Conservation (phyloP, 2,797 vertebrate genomes). For the Micromesistius poutassou region DNA sequence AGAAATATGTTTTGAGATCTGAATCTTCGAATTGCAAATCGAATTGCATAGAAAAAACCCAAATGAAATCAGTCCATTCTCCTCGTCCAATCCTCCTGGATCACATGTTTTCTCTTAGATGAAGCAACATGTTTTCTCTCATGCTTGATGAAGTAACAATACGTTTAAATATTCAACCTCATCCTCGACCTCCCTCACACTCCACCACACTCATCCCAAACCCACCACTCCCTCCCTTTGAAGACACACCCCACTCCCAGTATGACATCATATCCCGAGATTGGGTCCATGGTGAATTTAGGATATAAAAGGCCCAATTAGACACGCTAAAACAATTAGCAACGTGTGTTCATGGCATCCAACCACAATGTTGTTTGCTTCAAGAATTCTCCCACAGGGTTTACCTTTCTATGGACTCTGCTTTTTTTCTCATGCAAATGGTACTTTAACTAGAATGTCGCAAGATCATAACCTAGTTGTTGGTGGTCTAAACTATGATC, state of each 20-base stretch:
- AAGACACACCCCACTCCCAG: constrained; percentile 34
- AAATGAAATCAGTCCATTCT: neutral
- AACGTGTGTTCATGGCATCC: constrained; percentile 24
- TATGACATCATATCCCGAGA: constrained; percentile 31
- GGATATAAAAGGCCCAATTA: constrained; percentile 34
- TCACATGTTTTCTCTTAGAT: neutral
- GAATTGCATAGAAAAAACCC: neutral
- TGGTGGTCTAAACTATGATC: neutral
- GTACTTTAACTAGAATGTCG: no score
- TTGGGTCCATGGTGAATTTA: constrained; percentile 31
- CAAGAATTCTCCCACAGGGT: constrained; percentile 21
- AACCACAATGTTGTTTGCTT: constrained; percentile 22
- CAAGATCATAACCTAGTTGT: neutral
- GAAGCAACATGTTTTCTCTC: neutral
- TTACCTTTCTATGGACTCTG: neutral
- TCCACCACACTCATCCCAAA: neutral
- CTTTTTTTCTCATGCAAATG: neutral
- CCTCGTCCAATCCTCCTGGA: neutral
- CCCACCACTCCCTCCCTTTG: constrained; percentile 22
- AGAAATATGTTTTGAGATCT: neutral
- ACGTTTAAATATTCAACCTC: neutral
- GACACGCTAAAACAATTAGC: constrained; percentile 41
- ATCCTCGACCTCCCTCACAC: neutral
- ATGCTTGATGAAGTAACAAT: neutral
- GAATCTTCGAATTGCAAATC: neutral